phyloP scores from a whole-genome alignment of 2,888 invertebrate species.

The Amphipyra berbera region DNA sequence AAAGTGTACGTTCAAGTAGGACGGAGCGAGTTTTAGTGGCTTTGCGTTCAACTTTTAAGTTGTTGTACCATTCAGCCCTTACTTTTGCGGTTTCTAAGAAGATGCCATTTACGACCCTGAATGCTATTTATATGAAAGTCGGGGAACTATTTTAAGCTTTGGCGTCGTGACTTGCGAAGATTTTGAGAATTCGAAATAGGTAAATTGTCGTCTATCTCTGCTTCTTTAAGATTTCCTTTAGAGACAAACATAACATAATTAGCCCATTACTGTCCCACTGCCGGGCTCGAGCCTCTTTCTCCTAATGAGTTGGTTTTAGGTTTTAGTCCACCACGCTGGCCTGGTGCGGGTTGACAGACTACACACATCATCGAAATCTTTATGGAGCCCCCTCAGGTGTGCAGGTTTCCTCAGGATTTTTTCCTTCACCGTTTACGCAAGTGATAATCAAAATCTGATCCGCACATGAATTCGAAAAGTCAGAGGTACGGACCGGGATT shows the following conservation, averaged over 20 bases:
- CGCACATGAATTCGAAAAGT: too few species aligned
- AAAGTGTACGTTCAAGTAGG: slow-evolving; percentile 83
- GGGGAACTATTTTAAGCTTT: slow-evolving; percentile 58
- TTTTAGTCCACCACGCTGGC: too few species aligned
- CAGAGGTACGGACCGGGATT: too few species aligned
- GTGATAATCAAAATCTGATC: too few species aligned
- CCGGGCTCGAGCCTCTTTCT: too few species aligned
- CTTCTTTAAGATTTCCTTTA: neutral
- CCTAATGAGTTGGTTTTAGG: too few species aligned
- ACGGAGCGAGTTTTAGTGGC: slow-evolving; percentile 82
- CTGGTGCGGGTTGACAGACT: too few species aligned
- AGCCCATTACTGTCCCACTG: too few species aligned
- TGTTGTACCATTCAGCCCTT: slow-evolving; percentile 73
- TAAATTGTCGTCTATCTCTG: neutral
- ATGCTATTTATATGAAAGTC: slow-evolving; percentile 61
- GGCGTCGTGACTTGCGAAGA: slow-evolving; percentile 43
- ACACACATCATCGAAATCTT: too few species aligned
- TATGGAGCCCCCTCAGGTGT: too few species aligned
- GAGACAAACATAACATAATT: neutral
- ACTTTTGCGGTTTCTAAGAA: slow-evolving; percentile 70
- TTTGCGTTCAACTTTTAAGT: slow-evolving; percentile 82
- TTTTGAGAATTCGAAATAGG: slow-evolving; percentile 15
- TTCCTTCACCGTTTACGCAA: too few species aligned
- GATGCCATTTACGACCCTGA: slow-evolving; percentile 58
- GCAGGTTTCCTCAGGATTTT: too few species aligned